phyloP scores from a whole-genome alignment of 2,888 invertebrate species.

The Cataglyphis cursor region DNA sequence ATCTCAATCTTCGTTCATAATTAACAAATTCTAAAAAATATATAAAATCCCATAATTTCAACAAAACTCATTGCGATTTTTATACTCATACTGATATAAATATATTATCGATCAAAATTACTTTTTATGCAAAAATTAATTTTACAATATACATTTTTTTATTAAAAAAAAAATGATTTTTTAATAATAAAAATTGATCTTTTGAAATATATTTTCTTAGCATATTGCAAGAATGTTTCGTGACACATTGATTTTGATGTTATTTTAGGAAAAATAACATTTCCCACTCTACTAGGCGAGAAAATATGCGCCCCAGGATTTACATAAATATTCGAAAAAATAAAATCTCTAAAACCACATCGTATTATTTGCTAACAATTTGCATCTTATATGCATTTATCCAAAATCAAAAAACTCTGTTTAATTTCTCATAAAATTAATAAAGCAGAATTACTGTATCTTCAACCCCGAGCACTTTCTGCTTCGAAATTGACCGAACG shows the following conservation, averaged over 20 bases:
- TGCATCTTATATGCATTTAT: neutral
- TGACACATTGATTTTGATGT: conserved; percentile 27
- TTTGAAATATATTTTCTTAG: conserved; percentile 2
- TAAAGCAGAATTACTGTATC: neutral
- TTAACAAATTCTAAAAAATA: conserved; percentile 18
- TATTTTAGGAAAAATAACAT: conserved; percentile 41
- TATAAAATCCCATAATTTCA: neutral
- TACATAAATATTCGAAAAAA: neutral
- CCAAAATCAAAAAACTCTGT: neutral
- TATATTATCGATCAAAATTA: neutral
- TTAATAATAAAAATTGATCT: conserved; percentile 4
- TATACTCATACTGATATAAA: neutral
- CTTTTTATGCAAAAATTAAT: neutral
- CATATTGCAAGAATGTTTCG: neutral
- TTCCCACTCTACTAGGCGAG: neutral
- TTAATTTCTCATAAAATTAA: neutral
- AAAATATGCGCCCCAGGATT: neutral
- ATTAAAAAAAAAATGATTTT: neutral
- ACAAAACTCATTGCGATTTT: neutral
- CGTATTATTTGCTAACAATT: neutral
- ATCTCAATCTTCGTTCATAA: conserved; percentile 10
- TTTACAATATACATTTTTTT: conserved; percentile 24
- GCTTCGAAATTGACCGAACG: conserved; percentile 61
- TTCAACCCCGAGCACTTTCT: neutral
- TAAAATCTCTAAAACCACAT: neutral